Evolutionary conservation across 2,113 vertebrate species (phyloP), one percentile per base, ranked within the genome.

Genomic region (Trematocara zebra): DNA sequence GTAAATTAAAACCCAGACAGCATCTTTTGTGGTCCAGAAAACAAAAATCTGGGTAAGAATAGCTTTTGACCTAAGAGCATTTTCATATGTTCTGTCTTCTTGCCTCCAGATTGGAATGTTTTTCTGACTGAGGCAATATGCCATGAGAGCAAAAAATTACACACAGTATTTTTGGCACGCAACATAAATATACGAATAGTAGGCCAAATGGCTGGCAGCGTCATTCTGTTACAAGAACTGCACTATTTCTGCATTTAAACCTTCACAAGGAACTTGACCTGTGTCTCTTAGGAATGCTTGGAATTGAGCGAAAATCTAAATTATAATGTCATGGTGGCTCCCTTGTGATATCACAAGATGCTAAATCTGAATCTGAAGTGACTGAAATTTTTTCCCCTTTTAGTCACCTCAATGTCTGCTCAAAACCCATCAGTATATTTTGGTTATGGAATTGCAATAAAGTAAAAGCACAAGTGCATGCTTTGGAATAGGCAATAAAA

Each of bases 391-490:
- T 64, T 91, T 20, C 87, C 64, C 40, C 44, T 81, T 74, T 88
- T 42, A 61, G 26, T 83, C 87, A 89, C 81, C 31, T 87, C 44
- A 8, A 11, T 54, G 80, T 92, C 85, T 91, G 85, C 54, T 85
- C 20, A 88, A 87, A 90, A 91, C 80, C 74, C 78, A 81, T 82
- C 40, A 54, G 83, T 87, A 86, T 91, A 90, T 91, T 94, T 89
- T 86, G 87, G 90, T 90, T 89, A 91, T 89, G 89, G 92, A 93
- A 94, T 88, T 90, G 42, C 88, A 93, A 94, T 92, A 92, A 92
- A 88, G 49, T 78, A 37, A 80, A 84, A 85, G 80, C 40, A 89
- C 79, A 53, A 87, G 84, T 59, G 74, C 56, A 91, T 90, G 86
- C 89, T 93, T 86, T 90, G 88, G 83, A 92, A 84, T 6, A 14